These are phyloP conservation scores for Tupaia chinensis DNA, from an alignment of 2,113 vertebrate species.

Conservation along the genomic window DNA sequence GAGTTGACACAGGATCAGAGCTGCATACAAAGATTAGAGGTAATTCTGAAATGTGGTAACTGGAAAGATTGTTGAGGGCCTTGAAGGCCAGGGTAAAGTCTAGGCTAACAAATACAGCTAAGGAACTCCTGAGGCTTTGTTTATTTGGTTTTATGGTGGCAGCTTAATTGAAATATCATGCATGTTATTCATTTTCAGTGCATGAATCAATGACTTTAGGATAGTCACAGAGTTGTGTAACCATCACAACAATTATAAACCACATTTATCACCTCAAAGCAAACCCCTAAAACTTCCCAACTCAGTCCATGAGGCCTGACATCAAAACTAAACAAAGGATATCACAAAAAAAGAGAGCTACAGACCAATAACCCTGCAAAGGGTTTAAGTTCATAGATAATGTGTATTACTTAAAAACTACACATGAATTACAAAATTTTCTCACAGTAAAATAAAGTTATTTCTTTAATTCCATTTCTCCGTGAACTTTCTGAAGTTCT, in stretches of 20 bases:
- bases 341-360: background rate
- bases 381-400: too few relatives aligned
- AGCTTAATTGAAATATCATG: background rate
- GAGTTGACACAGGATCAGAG: background rate
- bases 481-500: too few relatives aligned
- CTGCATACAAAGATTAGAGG: background rate
- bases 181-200: background rate
- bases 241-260: background rate
- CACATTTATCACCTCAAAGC: constrained; percentile 20
- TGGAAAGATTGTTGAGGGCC: background rate
- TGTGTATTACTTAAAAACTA: too few relatives aligned
- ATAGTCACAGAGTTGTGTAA: background rate
- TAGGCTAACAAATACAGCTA: background rate
- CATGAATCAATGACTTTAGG: background rate
- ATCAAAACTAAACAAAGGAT: background rate
- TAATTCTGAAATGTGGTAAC: background rate
- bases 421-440: too few relatives aligned
- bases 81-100: background rate
- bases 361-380: background rate
- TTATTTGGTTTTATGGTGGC: background rate
- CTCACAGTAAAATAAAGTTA: too few relatives aligned
- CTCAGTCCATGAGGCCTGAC: background rate
- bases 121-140: background rate
- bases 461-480: too few relatives aligned
- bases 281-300: background rate